Evolutionary conservation across 2,888 invertebrate species (phyloP), one percentile per base, ranked within the genome.

Genomic region (Pyrrhosoma nymphula): DNA sequence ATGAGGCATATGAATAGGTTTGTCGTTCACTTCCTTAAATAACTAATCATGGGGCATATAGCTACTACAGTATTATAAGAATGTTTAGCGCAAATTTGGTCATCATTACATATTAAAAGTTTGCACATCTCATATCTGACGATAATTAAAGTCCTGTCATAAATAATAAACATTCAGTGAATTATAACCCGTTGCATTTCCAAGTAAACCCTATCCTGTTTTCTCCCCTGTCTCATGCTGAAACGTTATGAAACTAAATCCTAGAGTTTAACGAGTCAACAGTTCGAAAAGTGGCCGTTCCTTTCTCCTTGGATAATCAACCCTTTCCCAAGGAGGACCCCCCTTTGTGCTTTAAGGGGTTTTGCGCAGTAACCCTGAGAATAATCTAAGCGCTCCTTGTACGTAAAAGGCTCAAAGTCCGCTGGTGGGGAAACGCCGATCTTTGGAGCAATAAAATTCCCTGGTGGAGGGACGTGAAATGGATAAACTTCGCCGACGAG

Each of bases 401-500:
- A 47, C 47, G 47, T 82, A 35, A 69, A 82, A 82, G 82, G 16
- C 26, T 30, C 14, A 16, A 82, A 82, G 82, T 16, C 82, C 14
- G 30, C 35, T 16, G 35, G 82, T 35, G 82, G 82, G n/a, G 82
- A 16, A 30, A 82, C 69, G 35, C 82, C 35, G 30, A 82, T 82
- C 82, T 82, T 35, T 82, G 82, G 30, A 82, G 82, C 82, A 82
- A 30, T 82, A 82, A 82, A 82, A 82, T 82, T 35, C 35, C 69
- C 82, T 26, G 30, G 30, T 14, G 35, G 82, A 82, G 35, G 16
- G 82, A 82, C 82, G 82, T 35, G 35, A 35, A 82, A 82, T 82
- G 30, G 82, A 82, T 82, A 82, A 82, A 82, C 82, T 82, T 82
- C 35, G 82, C 82, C 82, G 82, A 82, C 82, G 82, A 6, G 35